These are phyloP conservation scores for Drosophila buzzatii DNA, from an alignment of 2,888 invertebrate genomes.

Conservation along the genomic window DNA sequence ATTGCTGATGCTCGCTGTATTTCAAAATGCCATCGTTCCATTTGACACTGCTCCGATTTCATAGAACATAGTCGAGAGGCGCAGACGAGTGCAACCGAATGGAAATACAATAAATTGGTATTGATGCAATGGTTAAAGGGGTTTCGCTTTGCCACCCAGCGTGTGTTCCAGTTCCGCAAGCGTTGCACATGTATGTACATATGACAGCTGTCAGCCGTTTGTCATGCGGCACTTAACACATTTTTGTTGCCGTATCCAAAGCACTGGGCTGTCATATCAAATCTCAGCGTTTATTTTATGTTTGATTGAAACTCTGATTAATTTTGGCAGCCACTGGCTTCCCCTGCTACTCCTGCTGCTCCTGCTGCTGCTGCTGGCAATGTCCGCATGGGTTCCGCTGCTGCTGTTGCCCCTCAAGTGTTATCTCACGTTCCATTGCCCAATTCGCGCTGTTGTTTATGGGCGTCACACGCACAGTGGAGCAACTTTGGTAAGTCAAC, in stretches of 20 bases:
- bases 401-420: slow-evolving; percentile 3
- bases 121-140: slow-evolving; percentile 1
- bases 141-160: not conserved
- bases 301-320: slow-evolving; percentile 80
- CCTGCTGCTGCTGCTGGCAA: not conserved
- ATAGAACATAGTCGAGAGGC: not conserved
- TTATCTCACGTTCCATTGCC: slow-evolving; percentile 52
- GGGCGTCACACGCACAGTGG: slow-evolving; percentile 27
- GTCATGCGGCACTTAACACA: slow-evolving; percentile 60
- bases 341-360: no score
- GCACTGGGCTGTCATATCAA: slow-evolving; percentile 53
- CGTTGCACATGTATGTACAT: slow-evolving; percentile 12
- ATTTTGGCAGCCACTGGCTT: slow-evolving; percentile 51
- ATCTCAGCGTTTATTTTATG: slow-evolving; percentile 74
- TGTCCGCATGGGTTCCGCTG: slow-evolving; percentile 13
- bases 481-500: not conserved
- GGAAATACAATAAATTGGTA: slow-evolving; percentile 28
- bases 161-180: not conserved
- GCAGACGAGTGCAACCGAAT: slow-evolving; percentile 9
- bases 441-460: slow-evolving; percentile 50
- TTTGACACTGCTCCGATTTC: not conserved
- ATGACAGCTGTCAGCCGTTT: slow-evolving; percentile 38
- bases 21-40: slow-evolving; percentile 1
- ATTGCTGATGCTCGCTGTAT: not conserved
- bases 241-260: slow-evolving; percentile 41